Evolutionary conservation across 2,113 vertebrate genomes (phyloP).

Genomic region (Aix galericulata): DNA sequence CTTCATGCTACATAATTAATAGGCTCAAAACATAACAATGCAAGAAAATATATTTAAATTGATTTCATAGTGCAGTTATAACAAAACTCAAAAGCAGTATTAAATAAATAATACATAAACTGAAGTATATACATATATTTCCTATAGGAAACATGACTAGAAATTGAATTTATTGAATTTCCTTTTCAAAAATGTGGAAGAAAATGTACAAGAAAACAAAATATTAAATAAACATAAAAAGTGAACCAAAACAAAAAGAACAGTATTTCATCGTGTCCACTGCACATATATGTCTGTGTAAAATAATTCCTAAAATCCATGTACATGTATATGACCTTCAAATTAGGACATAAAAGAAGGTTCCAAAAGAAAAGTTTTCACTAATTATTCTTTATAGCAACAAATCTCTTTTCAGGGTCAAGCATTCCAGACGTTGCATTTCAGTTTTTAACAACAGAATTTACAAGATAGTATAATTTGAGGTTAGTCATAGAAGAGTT

Average conservation of each 20-base stretch:
- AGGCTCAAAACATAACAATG: background rate
- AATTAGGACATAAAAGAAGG: background rate
- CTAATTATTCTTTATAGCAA: background rate
- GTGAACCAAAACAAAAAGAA: background rate
- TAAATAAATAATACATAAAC: background rate
- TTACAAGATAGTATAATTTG: background rate
- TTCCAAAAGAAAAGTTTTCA: background rate
- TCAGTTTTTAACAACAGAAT: background rate
- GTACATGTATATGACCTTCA: background rate
- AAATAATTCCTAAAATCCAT: background rate
- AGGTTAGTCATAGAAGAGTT: background rate
- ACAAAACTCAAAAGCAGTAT: background rate
- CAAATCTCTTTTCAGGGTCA: background rate
- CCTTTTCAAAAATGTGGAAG: background rate
- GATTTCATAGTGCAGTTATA: background rate
- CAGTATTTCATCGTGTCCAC: accelerated
- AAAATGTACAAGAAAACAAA: background rate
- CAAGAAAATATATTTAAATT: background rate
- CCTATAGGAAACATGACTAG: background rate
- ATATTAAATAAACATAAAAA: background rate
- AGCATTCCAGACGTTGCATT: background rate
- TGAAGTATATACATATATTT: background rate
- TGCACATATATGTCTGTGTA: background rate
- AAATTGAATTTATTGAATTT: background rate
- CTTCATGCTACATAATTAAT: background rate